Evolutionary conservation across 2,888 invertebrate species (phyloP).

Genomic region (Drosophila quinaria): DNA sequence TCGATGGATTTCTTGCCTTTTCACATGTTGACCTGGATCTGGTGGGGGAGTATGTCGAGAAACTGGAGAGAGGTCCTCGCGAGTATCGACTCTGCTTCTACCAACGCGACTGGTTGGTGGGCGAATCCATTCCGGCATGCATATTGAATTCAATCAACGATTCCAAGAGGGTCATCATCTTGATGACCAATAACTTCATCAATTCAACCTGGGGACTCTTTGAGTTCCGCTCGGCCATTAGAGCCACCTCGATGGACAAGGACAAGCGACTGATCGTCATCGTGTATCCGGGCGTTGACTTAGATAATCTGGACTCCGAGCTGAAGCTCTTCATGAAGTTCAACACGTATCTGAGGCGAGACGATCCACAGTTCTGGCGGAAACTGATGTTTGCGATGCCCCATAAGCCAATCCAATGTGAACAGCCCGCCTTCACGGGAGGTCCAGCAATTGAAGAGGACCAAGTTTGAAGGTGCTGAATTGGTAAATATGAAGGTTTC

Average conservation of each 20-base stretch:
- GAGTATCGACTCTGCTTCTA: conserved; percentile 33
- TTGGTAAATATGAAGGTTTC: not conserved
- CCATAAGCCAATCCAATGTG: conserved; percentile 8
- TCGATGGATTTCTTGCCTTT: too few relatives aligned
- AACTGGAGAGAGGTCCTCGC: conserved; percentile 16
- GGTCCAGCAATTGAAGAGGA: not conserved
- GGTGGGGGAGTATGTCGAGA: conserved; percentile 37
- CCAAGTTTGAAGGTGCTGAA: not conserved
- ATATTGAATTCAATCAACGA: conserved; percentile 33
- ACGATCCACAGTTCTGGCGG: conserved; percentile 38
- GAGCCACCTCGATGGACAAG: conserved; percentile 29
- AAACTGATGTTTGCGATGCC: conserved; percentile 43
- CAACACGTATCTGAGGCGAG: conserved; percentile 35
- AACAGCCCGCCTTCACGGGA: not conserved
- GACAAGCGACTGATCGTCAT: conserved; percentile 42
- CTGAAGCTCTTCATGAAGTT: conserved; percentile 37
- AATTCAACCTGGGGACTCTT: conserved; percentile 43
- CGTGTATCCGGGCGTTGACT: conserved; percentile 38
- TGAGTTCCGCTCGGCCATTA: conserved; percentile 42
- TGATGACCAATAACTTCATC: conserved; percentile 39
- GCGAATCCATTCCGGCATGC: conserved; percentile 39
- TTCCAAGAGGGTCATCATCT: conserved; percentile 34
- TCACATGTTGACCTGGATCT: conserved; percentile 13
- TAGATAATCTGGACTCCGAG: conserved; percentile 35
- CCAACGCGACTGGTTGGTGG: conserved; percentile 42